These are phyloP conservation scores for Trachops cirrhosus DNA, from an alignment of 2,797 vertebrate species.

Conservation along the genomic window DNA sequence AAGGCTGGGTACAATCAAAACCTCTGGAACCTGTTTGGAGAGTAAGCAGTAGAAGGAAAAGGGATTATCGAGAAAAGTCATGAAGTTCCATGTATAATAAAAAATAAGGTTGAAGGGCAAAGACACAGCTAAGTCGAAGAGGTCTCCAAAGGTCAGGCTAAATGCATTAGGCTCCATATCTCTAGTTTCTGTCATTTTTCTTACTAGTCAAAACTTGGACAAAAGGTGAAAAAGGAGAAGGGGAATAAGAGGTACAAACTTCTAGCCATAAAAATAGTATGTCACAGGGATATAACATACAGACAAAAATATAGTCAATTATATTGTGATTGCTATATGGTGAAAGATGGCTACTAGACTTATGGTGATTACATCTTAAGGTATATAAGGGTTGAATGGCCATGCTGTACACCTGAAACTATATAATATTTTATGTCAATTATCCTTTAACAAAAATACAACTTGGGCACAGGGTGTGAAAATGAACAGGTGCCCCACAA, in stretches of 20 bases:
- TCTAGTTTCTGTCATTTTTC: constrained; percentile 3
- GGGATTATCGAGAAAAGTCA: not conserved
- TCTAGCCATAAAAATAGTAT: not conserved
- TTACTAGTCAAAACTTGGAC: not conserved
- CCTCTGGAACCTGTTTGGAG: not conserved
- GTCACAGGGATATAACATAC: not conserved
- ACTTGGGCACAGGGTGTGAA: constrained; percentile 12
- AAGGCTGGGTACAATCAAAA: not conserved
- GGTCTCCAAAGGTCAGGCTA: not conserved
- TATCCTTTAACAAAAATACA: not conserved
- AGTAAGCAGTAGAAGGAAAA: not conserved
- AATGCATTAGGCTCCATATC: not conserved
- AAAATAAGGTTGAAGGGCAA: not conserved
- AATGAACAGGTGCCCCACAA: constrained; percentile 38
- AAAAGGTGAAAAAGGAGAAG: not conserved
- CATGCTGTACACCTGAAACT: not conserved
- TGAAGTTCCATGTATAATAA: not conserved
- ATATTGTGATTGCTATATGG: not conserved
- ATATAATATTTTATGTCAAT: not conserved
- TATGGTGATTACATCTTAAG: not conserved
- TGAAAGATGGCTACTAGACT: not conserved
- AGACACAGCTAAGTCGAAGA: not conserved
- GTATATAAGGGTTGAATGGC: not conserved
- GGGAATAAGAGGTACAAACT: not conserved
- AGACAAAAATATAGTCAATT: not conserved